Evolutionary conservation across 2,113 vertebrate species (phyloP).

Genomic region (Periophthalmus modestus): DNA sequence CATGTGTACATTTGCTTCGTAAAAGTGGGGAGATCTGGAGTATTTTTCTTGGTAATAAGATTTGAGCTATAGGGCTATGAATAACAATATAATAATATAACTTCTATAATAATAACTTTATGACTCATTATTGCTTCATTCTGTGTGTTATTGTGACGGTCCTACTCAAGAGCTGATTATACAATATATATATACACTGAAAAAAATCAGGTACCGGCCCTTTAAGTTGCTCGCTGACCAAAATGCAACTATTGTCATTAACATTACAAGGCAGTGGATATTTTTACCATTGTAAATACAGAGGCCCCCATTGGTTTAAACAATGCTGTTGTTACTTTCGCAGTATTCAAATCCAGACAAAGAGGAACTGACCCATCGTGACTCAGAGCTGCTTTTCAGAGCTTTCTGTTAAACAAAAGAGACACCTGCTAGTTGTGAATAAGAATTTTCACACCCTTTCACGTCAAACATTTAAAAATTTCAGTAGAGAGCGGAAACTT

Average conservation of each 20-base stretch:
- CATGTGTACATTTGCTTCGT: too few species aligned
- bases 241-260: background rate
- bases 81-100: too few species aligned
- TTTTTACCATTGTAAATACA: background rate
- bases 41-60: too few species aligned
- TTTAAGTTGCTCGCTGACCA: constrained; percentile 17
- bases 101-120: too few species aligned
- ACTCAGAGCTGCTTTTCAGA: background rate
- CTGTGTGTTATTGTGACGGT: too few species aligned
- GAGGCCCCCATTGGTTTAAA: background rate
- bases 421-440: background rate
- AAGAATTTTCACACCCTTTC: background rate
- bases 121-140: too few species aligned
- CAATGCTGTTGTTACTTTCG: background rate
- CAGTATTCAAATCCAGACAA: background rate
- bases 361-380: background rate
- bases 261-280: background rate
- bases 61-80: too few species aligned
- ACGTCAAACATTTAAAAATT: background rate
- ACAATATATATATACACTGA: too few species aligned
- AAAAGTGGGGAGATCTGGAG: too few species aligned
- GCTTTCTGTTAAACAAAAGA: background rate
- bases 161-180: too few species aligned
- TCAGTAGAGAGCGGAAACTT: background rate
- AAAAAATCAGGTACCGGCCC: too few species aligned